A percentile compares a stretch with the other conserved stretches of the same genome.
Conservation (phyloP, 2,888 invertebrate species). For the Lithophane leautieri region DNA sequence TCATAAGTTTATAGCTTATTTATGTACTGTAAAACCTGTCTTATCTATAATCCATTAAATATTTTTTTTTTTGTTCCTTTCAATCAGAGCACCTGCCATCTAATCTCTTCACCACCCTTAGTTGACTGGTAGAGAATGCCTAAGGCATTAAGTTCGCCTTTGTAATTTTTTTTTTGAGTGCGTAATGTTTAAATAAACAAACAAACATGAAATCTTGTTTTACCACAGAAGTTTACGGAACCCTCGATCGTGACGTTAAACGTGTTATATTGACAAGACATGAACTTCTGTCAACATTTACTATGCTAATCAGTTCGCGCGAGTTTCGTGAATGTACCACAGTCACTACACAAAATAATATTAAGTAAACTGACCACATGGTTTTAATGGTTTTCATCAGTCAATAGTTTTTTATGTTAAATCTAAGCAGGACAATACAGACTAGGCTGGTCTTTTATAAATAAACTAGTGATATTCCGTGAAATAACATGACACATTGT, state of each 20-base stretch:
- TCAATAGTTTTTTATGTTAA: neutral
- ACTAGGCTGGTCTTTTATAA: conserved; percentile 5
- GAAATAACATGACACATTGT: conserved; percentile 38
- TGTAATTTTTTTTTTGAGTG: too few relatives aligned
- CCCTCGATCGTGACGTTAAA: conserved; percentile 11
- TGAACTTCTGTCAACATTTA: conserved; percentile 51
- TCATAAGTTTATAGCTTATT: too few relatives aligned
- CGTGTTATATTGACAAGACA: conserved; percentile 29
- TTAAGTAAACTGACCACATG: conserved; percentile 22
- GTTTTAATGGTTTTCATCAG: conserved; percentile 8
- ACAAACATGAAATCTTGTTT: conserved; percentile 12
- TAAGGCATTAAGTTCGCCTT: too few relatives aligned
- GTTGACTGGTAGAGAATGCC: too few relatives aligned
- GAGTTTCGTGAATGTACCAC: conserved; percentile 35
- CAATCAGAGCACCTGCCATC: too few relatives aligned
- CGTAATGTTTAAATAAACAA: too few relatives aligned
- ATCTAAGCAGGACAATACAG: neutral
- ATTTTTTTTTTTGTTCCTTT: too few relatives aligned
- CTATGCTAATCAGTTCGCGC: conserved; percentile 51
- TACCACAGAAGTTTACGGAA: conserved; percentile 33
- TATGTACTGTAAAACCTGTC: too few relatives aligned
- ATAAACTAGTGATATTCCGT: conserved; percentile 12
- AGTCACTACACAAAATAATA: conserved; percentile 32
- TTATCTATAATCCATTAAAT: too few relatives aligned
- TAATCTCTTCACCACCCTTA: too few relatives aligned